Percentiles rank a stretch among this genome's conserved stretches.
These are phyloP conservation scores for Panurus biarmicus DNA, from an alignment of 2,113 vertebrate genomes.

Conservation along the genomic window DNA sequence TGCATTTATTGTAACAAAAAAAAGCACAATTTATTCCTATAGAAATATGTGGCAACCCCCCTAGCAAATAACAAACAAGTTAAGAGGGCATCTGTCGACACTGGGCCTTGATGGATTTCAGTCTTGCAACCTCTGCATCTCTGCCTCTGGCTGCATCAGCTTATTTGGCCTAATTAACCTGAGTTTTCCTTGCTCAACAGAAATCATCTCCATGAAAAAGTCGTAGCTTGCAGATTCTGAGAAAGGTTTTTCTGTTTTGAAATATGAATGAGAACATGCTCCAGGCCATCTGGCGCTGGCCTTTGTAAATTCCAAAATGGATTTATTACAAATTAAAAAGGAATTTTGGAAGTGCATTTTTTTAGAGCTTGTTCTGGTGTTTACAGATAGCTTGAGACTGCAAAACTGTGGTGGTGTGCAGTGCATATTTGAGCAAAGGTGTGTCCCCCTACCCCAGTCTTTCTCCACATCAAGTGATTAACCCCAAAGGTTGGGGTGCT, in stretches of 20 bases:
- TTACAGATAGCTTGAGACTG: not conserved
- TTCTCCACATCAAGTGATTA: not conserved
- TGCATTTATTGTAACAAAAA: not conserved
- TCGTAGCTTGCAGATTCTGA: constrained; percentile 11
- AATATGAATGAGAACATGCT: constrained; percentile 29
- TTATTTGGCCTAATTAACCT: constrained; percentile 78
- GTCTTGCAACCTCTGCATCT: constrained; percentile 48
- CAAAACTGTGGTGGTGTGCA: not conserved
- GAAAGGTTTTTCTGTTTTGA: constrained; percentile 29
- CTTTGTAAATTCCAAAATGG: constrained; percentile 13
- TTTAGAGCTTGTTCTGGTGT: not conserved
- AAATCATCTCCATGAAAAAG: constrained; percentile 44
- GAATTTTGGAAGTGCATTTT: not conserved
- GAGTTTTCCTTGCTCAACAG: constrained; percentile 61
- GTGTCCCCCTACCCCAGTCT: not conserved
- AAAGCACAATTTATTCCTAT: not conserved
- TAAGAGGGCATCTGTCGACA: constrained; percentile 75
- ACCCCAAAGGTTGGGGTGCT: not conserved
- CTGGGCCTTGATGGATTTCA: constrained; percentile 67
- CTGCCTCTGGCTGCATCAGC: constrained; percentile 63
- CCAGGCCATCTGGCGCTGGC: not conserved
- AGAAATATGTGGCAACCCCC: constrained; percentile 60
- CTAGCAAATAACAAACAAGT: constrained; percentile 71
- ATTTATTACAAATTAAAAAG: constrained; percentile 40
- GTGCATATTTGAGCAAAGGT: not conserved